Evolutionary conservation across 2,797 vertebrate genomes (phyloP).

Genomic region (Zalophus californianus): DNA sequence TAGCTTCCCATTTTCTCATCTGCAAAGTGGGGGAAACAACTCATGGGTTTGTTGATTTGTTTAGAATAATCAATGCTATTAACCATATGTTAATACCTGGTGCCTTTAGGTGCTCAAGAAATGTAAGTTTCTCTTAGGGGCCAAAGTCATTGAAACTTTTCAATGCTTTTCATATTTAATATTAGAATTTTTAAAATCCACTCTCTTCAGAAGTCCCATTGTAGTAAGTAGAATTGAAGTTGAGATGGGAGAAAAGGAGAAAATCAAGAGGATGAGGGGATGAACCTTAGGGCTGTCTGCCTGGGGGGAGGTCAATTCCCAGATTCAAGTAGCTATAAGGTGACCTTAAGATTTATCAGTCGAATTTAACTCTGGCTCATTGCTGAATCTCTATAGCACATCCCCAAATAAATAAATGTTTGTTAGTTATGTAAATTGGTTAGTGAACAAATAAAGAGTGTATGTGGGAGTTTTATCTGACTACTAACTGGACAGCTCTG

Average conservation of each 20-base stretch:
- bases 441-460: background rate
- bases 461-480: background rate
- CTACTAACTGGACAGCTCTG: background rate
- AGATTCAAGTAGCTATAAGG: background rate
- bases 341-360: background rate
- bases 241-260: background rate
- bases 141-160: constrained; percentile 9
- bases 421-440: background rate
- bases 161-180: background rate
- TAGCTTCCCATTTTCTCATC: constrained; percentile 13
- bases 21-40: background rate
- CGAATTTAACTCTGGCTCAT: background rate
- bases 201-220: background rate
- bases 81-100: background rate
- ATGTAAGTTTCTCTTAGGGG: background rate
- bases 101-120: background rate
- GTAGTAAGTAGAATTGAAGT: background rate
- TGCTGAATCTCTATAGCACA: background rate
- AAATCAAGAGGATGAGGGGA: background rate
- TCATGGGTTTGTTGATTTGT: background rate
- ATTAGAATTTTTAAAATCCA: background rate
- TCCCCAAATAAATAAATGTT: background rate
- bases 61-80: background rate
- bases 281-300: background rate
- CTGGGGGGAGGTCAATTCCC: background rate